These are phyloP conservation scores for Drosophila mayaguana DNA, from an alignment of 2,888 invertebrate genomes.

Conservation along the genomic window DNA sequence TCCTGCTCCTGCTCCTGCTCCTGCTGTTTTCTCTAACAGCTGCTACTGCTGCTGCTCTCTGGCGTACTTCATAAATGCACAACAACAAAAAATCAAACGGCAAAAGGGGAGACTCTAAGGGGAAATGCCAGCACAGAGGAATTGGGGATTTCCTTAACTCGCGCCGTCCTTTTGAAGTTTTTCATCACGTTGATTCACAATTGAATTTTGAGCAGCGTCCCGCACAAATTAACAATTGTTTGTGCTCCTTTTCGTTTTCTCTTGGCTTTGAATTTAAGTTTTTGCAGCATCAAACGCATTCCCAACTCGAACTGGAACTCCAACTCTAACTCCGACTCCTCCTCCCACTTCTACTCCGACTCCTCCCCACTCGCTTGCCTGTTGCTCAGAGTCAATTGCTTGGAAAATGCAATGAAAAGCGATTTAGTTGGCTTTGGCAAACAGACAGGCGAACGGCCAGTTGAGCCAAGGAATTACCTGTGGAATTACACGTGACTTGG, in stretches of 20 bases:
- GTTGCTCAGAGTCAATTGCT: conserved; percentile 67
- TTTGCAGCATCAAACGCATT: conserved; percentile 9
- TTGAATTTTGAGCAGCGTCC: conserved; percentile 41
- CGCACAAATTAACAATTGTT: conserved; percentile 52
- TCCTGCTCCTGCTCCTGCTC: conserved; percentile 25
- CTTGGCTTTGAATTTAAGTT: conserved; percentile 25
- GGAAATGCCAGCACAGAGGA: neutral
- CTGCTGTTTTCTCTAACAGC: conserved; percentile 37
- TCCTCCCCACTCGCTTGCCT: conserved; percentile 32
- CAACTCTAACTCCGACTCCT: neutral
- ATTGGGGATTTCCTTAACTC: conserved; percentile 21
- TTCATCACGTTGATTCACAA: conserved; percentile 38
- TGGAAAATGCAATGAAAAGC: conserved; percentile 66
- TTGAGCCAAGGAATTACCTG: conserved; percentile 24
- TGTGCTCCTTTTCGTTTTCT: neutral
- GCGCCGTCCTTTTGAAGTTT: conserved; percentile 19
- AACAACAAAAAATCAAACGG: conserved; percentile 17
- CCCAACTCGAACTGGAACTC: conserved; percentile 6
- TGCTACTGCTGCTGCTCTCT: conserved; percentile 21
- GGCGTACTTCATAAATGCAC: conserved; percentile 60
- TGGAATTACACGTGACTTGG: conserved; percentile 17
- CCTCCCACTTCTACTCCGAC: neutral
- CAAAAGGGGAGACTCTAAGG: neutral
- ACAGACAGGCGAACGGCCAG: conserved; percentile 27
- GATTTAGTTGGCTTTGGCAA: conserved; percentile 15